A percentile compares a stretch with the other conserved stretches of the same genome.
Conservation (phyloP, 2,888 invertebrate genomes). For the Cyrtodaria siliqua region DNA sequence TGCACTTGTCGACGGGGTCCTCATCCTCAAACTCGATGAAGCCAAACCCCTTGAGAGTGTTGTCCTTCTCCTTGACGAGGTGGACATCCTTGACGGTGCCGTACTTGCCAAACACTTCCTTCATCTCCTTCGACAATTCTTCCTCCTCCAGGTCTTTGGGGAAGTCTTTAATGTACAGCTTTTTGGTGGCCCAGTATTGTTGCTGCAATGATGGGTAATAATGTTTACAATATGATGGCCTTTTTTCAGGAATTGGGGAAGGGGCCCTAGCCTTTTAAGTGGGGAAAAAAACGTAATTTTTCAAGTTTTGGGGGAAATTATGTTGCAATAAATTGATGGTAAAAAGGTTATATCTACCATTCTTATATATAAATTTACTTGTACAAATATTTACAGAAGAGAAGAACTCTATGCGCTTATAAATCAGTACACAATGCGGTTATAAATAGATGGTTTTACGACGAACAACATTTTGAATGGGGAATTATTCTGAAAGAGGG, state of each 20-base stretch:
- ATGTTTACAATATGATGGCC: not conserved
- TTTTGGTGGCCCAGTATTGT: conserved; percentile 61
- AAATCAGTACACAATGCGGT: not conserved
- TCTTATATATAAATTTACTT: too few relatives aligned
- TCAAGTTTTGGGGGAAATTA: too few relatives aligned
- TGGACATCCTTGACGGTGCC: conserved; percentile 48
- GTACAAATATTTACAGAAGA: too few relatives aligned
- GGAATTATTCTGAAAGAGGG: too few relatives aligned
- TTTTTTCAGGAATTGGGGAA: too few relatives aligned
- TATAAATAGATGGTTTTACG: too few relatives aligned
- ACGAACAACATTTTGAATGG: too few relatives aligned
- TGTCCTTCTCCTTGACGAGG: conserved; percentile 48
- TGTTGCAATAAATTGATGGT: too few relatives aligned
- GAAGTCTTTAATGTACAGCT: conserved; percentile 57
- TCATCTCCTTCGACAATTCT: conserved; percentile 37
- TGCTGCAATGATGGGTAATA: too few relatives aligned
- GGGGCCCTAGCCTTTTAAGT: not conserved
- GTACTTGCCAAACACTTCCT: conserved; percentile 35
- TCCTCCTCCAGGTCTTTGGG: conserved; percentile 53
- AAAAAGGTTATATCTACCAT: too few relatives aligned
- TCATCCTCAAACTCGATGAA: conserved; percentile 59
- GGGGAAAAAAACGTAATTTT: not conserved
- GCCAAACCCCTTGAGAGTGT: conserved; percentile 49
- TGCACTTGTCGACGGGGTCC: conserved; percentile 55
- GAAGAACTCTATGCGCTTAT: not conserved